Conservation (phyloP, 2,888 invertebrate genomes). For the Ochlodes sylvanus region DNA sequence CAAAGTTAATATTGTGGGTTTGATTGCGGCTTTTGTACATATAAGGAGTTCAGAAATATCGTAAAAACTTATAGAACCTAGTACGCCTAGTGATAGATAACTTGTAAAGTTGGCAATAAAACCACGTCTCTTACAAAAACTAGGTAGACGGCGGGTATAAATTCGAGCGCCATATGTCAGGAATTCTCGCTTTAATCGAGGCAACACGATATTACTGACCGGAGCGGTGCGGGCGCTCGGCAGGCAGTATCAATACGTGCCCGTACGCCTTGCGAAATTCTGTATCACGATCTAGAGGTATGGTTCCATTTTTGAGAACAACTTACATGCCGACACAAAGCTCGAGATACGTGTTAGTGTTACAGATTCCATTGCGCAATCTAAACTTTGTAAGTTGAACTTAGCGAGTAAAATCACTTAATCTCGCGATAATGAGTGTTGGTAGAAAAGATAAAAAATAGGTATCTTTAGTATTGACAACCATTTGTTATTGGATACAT, state of each 20-base stretch:
- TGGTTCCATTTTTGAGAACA: conserved; percentile 28
- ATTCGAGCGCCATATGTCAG: conserved; percentile 31
- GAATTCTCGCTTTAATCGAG: conserved; percentile 39
- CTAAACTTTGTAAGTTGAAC: conserved; percentile 13
- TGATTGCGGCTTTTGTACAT: background rate
- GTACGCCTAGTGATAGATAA: background rate
- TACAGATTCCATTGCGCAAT: conserved; percentile 31
- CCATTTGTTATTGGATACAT: too few species aligned
- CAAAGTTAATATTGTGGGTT: background rate
- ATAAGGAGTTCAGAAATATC: background rate
- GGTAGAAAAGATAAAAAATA: too few species aligned
- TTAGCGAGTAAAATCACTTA: conserved; percentile 24
- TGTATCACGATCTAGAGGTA: conserved; percentile 37
- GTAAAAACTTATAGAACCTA: background rate
- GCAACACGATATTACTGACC: conserved; percentile 41
- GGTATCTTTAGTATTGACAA: too few species aligned
- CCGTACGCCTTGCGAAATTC: conserved; percentile 39
- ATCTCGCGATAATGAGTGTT: background rate
- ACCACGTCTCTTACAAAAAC: conserved; percentile 7
- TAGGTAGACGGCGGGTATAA: conserved; percentile 6
- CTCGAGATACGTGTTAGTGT: conserved; percentile 25
- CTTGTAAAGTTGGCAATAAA: conserved; percentile 15
- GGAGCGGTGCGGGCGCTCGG: conserved; percentile 23
- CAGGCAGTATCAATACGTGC: conserved; percentile 33
- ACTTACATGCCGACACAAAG: conserved; percentile 31